phyloP scores from a whole-genome alignment of 2,888 invertebrate species.

The Drosophila affinis region DNA sequence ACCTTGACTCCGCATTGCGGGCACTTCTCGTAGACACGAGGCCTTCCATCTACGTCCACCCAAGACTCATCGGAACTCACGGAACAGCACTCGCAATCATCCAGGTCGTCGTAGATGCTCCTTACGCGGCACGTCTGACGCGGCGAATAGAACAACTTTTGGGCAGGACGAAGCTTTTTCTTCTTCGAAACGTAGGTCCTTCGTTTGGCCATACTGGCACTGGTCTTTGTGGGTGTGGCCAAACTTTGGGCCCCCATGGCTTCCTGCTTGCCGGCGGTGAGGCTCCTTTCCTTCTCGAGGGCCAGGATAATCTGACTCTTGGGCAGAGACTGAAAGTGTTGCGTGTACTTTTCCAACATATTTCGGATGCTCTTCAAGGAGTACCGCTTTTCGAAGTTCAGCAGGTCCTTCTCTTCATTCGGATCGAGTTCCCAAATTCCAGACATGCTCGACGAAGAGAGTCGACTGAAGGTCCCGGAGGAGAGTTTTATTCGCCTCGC shows the following conservation, averaged over 20 bases:
- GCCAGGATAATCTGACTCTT: background rate
- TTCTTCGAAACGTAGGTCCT: too few species aligned
- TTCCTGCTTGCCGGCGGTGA: background rate
- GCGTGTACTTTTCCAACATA: conserved; percentile 30
- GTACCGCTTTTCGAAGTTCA: conserved; percentile 31
- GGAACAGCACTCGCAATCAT: background rate
- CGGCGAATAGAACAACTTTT: conserved; percentile 52
- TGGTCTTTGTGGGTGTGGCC: background rate
- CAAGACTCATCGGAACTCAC: background rate
- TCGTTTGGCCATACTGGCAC: background rate
- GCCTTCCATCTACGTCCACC: too few species aligned
- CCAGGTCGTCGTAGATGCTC: conserved; percentile 6
- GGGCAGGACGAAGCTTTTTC: background rate
- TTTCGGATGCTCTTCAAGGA: conserved; percentile 17
- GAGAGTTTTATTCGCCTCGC: background rate
- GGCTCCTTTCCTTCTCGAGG: background rate
- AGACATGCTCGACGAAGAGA: background rate
- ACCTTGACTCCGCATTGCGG: conserved; percentile 41
- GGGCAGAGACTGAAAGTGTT: conserved; percentile 1
- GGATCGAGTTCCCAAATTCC: background rate
- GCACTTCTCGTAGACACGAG: conserved; percentile 34
- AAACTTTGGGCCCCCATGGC: background rate
- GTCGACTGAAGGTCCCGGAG: background rate
- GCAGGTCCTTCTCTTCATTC: conserved; percentile 15
- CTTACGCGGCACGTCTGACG: conserved; percentile 48